A percentile compares a stretch with the other conserved stretches of the same genome.
Conservation (phyloP, 2,113 vertebrate genomes). For the Albula goreensis region DNA sequence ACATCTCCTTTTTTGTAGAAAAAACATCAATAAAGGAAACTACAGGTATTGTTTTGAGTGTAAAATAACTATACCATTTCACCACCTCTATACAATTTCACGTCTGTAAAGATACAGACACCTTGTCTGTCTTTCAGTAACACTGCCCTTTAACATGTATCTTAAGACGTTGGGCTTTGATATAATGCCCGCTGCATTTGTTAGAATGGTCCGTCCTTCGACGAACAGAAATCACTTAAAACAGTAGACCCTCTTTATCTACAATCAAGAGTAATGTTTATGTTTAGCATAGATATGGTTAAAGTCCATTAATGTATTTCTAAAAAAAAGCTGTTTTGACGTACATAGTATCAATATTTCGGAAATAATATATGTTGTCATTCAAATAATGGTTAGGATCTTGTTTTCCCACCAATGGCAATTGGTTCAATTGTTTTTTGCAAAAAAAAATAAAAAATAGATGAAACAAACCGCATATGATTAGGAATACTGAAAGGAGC, state of each 20-base stretch:
- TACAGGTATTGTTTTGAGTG: constrained; percentile 56
- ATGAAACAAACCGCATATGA: constrained; percentile 51
- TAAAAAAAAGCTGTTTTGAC: constrained; percentile 49
- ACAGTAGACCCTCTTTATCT: constrained; percentile 45
- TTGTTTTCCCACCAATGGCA: constrained; percentile 34
- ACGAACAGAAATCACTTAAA: constrained; percentile 37
- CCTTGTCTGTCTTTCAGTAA: constrained; percentile 41
- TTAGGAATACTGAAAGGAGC: constrained; percentile 59
- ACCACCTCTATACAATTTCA: constrained; percentile 49
- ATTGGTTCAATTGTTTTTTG: constrained; percentile 39
- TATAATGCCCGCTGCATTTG: constrained; percentile 45
- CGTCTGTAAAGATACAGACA: constrained; percentile 47
- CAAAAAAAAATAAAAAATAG: constrained; percentile 18
- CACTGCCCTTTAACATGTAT: constrained; percentile 29
- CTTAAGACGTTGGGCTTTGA: constrained; percentile 51
- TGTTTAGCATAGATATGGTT: constrained; percentile 44
- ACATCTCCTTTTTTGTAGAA: constrained; percentile 69
- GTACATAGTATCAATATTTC: constrained; percentile 51
- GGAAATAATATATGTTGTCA: constrained; percentile 49
- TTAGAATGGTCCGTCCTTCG: constrained; percentile 25
- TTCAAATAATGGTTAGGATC: constrained; percentile 36
- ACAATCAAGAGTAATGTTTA: constrained; percentile 55
- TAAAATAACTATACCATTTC: constrained; percentile 74
- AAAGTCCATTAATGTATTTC: constrained; percentile 51
- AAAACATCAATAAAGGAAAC: constrained; percentile 65